Evolutionary conservation across 2,888 invertebrate species (phyloP), one percentile per base, ranked within the genome.

Genomic region (Orchesellides sinensis): DNA sequence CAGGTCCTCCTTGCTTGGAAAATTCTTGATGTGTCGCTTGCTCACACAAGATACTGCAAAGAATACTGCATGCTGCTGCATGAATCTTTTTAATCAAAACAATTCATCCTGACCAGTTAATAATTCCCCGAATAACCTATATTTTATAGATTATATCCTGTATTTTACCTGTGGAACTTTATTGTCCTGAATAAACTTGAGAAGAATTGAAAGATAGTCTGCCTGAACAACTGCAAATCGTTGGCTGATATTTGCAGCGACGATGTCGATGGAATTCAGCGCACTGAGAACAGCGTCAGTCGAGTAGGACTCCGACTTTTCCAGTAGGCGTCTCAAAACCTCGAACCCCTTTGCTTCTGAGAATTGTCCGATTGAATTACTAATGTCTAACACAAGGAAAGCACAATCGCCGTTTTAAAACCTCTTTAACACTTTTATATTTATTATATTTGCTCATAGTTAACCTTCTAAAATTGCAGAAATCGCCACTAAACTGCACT

Each of bases 1-100:
- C 52, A n/a, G 65, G 59, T 56, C 86, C 87, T 45, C 83, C 63
- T 5, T 79, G 29, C 12, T 72, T 59, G 17, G 82, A 45, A 61
- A 88, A 86, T 32, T 83, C 65, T 6, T 21, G 17, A 21, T 84
- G 70, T 0, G 83, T 85, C 5, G 45, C 10, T 19, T 75, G 79
- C 21, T 85, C 84, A 52, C 83, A 79, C 5, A 88, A 69, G 4
- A 88, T 49, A 5, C 65, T 65, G 25, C 80, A 82, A 10, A 87
- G n/a, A 29, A 85, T 83, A 32, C 80, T 84, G 12, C 82, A 79
- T 27, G 84, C 56, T 10, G 73, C 70, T 1, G 83, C 61, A 10
- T 69, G 23, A 65, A 87, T 73, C 83, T 86, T 10, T 32, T 32
- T 10, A n/a, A n/a, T n/a, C n/a, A n/a, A n/a, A n/a, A n/a, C n/a